Percentiles rank a stretch among this genome's conserved stretches.
Conservation (phyloP, 2,797 vertebrate genomes). For the Lutjanus argentimaculatus region DNA sequence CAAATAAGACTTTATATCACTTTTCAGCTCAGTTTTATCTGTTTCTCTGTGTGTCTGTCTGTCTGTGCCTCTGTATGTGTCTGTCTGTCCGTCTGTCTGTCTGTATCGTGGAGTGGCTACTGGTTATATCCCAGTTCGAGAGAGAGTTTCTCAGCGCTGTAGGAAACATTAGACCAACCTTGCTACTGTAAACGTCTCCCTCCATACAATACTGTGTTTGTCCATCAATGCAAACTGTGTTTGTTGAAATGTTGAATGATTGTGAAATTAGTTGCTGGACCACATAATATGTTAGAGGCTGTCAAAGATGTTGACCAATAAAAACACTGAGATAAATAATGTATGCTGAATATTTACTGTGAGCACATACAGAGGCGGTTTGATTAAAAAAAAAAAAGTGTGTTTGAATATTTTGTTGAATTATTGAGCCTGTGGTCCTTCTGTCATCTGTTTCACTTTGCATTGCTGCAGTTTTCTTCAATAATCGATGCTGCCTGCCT, state of each 20-base stretch:
- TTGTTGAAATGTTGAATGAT: constrained; percentile 72
- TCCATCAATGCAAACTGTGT: constrained; percentile 67
- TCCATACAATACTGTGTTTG: constrained; percentile 57
- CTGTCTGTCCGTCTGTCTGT: constrained; percentile 56
- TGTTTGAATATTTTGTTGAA: constrained; percentile 56
- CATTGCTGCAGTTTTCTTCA: constrained; percentile 73
- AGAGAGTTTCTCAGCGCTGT: constrained; percentile 55
- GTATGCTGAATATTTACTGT: constrained; percentile 79
- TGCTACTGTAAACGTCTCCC: constrained; percentile 59
- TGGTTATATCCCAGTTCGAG: constrained; percentile 60
- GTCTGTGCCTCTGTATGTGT: constrained; percentile 27
- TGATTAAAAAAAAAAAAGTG: constrained; percentile 38
- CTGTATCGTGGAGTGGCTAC: constrained; percentile 63
- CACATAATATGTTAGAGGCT: constrained; percentile 61
- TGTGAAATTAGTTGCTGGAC: constrained; percentile 65
- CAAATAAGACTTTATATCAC: constrained; percentile 43
- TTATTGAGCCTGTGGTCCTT: constrained; percentile 70
- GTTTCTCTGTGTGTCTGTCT: constrained; percentile 44
- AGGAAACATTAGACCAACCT: constrained; percentile 68
- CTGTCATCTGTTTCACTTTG: constrained; percentile 74
- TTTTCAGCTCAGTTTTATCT: constrained; percentile 50
- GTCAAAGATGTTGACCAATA: constrained; percentile 63
- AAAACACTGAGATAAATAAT: constrained; percentile 69
- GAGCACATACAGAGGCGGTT: constrained; percentile 73
- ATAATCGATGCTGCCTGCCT: constrained; percentile 78